Evolutionary conservation across 1,140 invertebrate species (phyloP), one percentile per base, ranked within the genome.

Genomic region (Melanaphis sacchari): DNA sequence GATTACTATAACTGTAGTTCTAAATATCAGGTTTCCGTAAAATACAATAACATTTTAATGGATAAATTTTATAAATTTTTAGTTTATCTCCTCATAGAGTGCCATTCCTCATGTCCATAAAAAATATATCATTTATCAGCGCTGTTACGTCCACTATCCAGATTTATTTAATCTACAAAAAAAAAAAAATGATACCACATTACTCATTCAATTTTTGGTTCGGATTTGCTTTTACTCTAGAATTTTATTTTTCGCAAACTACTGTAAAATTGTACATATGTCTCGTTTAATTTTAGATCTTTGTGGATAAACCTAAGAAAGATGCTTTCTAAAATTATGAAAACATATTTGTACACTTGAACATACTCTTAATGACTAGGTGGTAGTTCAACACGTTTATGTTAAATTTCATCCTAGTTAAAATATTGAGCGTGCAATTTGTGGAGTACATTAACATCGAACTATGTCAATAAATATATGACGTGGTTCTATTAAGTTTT

Each of bases 11-110:
- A n/a, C 18, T 5, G 59, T 76, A 76, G 31, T 18, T 76, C 15
- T 76, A n/a, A 76, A n/a, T 76, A 76, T 76, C 59, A 76, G 31
- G 59, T 76, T 76, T 76, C 59, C 15, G 15, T n/a, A 76, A 76
- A 76, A n/a, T 76, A 76, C 59, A 76, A 76, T n/a, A n/a, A 76
- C 31, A 76, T 76, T n/a, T 76, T 76, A 76, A 76, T 76, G 59
- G 31, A 76, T 4, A 76, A 76, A 76, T 76, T 76, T n/a, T n/a
- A 76, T 76, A 76, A n/a, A 76, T 76, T 76, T 76, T 22, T 76
- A n/a, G 31, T 76, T 76, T 76, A 76, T 76, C 59, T 76, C 36
- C 15, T 15, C 31, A 1, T n/a, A 76, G 15, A 76, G 31, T 76
- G 59, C 36, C 59, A n/a, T 76, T 76, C n/a, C 59, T 76, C 11